phyloP scores from a whole-genome alignment of 2,888 invertebrate genomes.

The Perdita meconis region DNA sequence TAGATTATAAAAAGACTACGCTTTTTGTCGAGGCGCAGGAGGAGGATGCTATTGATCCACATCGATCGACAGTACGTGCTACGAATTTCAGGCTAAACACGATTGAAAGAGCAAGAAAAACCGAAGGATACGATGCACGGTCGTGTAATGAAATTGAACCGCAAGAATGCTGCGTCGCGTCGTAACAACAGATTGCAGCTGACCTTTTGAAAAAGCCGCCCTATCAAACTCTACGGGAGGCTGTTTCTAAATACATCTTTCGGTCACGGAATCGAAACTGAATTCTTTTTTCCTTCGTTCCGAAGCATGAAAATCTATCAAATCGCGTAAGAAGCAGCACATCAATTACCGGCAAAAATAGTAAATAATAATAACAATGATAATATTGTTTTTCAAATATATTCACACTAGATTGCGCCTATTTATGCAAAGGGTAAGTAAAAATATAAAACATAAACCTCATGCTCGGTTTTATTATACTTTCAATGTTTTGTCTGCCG shows the following conservation, averaged over 20 bases:
- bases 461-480: too few species aligned
- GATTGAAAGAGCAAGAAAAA: constrained; percentile 2
- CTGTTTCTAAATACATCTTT: constrained; percentile 7
- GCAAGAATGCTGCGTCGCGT: constrained; percentile 8
- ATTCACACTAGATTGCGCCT: too few species aligned
- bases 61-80: constrained; percentile 4
- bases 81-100: background rate
- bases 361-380: too few species aligned
- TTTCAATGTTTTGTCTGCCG: too few species aligned
- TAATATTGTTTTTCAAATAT: too few species aligned
- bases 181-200: constrained; percentile 15
- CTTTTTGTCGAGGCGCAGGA: constrained; percentile 4
- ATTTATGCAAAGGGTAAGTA: too few species aligned
- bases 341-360: too few species aligned
- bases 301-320: too few species aligned
- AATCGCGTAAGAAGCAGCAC: too few species aligned
- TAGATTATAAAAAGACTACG: background rate
- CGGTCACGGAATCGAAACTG: background rate
- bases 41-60: constrained; percentile 34
- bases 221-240: constrained; percentile 11
- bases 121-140: background rate
- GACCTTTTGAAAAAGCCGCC: constrained; percentile 26
- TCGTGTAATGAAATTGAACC: constrained; percentile 16
- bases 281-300: background rate
- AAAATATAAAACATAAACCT: too few species aligned